Base-by-base conservation (phyloP, 2,797 vertebrate genomes). In the Notamacropus eugenii region DNA sequence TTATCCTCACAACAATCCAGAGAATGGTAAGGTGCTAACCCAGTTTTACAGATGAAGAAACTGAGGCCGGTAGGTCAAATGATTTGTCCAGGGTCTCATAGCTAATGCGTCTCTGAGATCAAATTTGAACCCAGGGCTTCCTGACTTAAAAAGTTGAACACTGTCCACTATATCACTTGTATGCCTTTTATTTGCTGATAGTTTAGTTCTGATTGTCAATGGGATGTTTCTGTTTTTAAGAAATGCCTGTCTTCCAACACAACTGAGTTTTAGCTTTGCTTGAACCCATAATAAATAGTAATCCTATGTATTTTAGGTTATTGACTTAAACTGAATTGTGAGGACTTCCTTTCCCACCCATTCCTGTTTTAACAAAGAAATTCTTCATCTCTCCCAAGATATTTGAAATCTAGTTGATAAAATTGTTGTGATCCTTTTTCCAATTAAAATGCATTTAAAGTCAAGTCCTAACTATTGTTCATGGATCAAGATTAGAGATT, bases 281-380 rank as follows among this genome's bases (percentile, higher is more conserved):
- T 94, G 40, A 19, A 92, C 58, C 28, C 59, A 55, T 91, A 96
- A 92, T 91, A 94, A 92, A 93, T 96, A 90, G 1, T 91, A 40
- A 90, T 91, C 57, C 93, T 95, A 27, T 94, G 90, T 92, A 27
- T 5, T 94, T 50, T 90, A 55, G 93, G 97, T 8, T 90, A 27
- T 27, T 87, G 92, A 74, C 92, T 91, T 94, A 96, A 96, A 58
- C 27, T 93, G 54, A 95, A 92, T 52, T 95, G 82, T 96, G 94
- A 58, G 95, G n/a, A 27, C 93, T 95, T 94, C 90, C 87, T 90
- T 50, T 54, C 93, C 92, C 27, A 87, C 93, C 50, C 93, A 6
- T 91, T 31, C 27, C 31, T 91, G 9, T 87, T 87, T 87, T 87
- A 87, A 87, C 40, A 87, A 50, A 87, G 22, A 87, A 87, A 87